Conservation (phyloP, 2,113 vertebrate species). For the Phyllostomus hastatus region DNA sequence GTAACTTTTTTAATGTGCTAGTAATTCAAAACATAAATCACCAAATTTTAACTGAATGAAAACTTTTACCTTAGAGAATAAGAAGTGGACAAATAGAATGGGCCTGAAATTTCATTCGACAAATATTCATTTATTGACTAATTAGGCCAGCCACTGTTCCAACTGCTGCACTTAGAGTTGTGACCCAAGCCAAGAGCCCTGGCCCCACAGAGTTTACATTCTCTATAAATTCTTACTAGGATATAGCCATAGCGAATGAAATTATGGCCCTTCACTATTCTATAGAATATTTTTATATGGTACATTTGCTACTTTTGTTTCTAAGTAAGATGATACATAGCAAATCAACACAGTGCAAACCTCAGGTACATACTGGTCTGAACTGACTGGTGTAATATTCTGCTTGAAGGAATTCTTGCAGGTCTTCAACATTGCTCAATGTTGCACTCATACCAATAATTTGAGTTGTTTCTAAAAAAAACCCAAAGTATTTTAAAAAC, state of each 20-base stretch:
- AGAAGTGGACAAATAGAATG: constrained; percentile 6
- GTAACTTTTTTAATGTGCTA: background rate
- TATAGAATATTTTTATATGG: background rate
- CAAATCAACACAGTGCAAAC: constrained; percentile 20
- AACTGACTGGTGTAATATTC: constrained; percentile 92
- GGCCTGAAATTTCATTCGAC: background rate
- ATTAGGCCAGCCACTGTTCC: background rate
- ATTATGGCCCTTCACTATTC: background rate
- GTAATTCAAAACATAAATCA: background rate
- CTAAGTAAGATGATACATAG: background rate
- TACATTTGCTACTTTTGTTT: background rate
- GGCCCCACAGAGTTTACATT: background rate
- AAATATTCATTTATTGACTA: background rate
- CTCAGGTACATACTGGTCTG: constrained; percentile 88
- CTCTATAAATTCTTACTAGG: background rate
- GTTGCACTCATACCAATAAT: constrained; percentile 99
- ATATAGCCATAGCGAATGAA: fast-evolving
- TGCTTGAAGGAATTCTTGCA: constrained; percentile 92
- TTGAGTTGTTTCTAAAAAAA: constrained; percentile 86
- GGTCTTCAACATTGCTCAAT: constrained; percentile 90
- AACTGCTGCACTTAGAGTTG: background rate
- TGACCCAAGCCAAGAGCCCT: background rate
- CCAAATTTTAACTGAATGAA: background rate
- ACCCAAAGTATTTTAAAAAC: constrained; percentile 7
- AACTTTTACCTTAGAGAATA: background rate